Conservation (phyloP, 2,113 vertebrate genomes). For the Porphyrio hochstetteri region DNA sequence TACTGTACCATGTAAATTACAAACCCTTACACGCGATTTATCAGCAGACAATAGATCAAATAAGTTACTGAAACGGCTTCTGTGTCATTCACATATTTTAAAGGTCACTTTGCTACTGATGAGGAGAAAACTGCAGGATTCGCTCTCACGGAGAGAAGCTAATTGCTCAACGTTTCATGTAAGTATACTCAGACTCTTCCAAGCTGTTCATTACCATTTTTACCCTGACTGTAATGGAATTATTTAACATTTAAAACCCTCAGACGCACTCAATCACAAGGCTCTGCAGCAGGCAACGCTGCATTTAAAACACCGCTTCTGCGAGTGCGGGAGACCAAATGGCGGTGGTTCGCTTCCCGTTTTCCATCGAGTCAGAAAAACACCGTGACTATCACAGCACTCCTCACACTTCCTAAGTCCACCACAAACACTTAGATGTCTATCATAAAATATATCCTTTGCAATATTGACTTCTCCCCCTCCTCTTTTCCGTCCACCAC, state of each 20-base stretch:
- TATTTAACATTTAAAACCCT: slow-evolving; percentile 55
- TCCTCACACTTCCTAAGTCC: neutral
- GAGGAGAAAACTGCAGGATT: slow-evolving; percentile 36
- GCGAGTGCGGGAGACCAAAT: neutral
- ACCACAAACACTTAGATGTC: neutral
- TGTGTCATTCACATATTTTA: neutral
- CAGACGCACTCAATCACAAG: slow-evolving; percentile 1
- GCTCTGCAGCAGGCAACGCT: neutral
- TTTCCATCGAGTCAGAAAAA: neutral
- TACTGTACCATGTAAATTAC: neutral
- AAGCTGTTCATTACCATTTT: slow-evolving; percentile 59
- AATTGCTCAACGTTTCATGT: slow-evolving; percentile 50
- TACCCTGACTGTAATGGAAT: slow-evolving; percentile 29
- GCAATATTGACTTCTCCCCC: neutral
- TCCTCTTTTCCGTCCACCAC: neutral
- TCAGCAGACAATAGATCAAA: slow-evolving; percentile 3
- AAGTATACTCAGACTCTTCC: slow-evolving; percentile 29
- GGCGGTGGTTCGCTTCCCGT: neutral
- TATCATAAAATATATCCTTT: neutral
- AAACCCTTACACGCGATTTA: neutral
- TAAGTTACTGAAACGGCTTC: neutral
- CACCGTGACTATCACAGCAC: neutral
- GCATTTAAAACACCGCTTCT: neutral
- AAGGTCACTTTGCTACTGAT: slow-evolving; percentile 45
- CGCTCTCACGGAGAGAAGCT: slow-evolving; percentile 24